Conservation (phyloP, 2,888 invertebrate genomes). For the Lochmaea crataegi region DNA sequence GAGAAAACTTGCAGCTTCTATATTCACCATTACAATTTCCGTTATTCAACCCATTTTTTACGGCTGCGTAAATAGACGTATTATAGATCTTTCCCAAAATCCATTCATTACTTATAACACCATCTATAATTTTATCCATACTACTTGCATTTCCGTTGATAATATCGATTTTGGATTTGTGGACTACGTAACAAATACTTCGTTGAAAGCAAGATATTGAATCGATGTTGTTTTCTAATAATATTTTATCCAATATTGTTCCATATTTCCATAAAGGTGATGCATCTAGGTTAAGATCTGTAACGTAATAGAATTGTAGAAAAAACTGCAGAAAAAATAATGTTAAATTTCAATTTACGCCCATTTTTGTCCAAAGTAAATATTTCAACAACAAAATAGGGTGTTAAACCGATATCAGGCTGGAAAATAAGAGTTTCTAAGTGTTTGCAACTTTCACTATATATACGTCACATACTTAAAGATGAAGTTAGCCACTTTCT, state of each 20-base stretch:
- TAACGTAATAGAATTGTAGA: no score
- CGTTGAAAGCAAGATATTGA: slow-evolving; percentile 73
- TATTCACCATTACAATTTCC: slow-evolving; percentile 47
- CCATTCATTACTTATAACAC: slow-evolving; percentile 65
- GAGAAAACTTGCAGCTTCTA: slow-evolving; percentile 46
- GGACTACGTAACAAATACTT: slow-evolving; percentile 68
- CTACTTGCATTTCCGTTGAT: slow-evolving; percentile 62
- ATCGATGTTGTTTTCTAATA: slow-evolving; percentile 71
- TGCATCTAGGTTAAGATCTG: slow-evolving; percentile 26
- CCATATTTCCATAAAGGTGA: slow-evolving; percentile 37
- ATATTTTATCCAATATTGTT: slow-evolving; percentile 65
- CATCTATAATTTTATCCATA: slow-evolving; percentile 67
- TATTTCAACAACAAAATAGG: background rate
- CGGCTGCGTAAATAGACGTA: slow-evolving; percentile 68
- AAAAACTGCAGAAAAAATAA: no score
- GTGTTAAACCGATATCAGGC: no score
- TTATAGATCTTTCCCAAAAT: slow-evolving; percentile 64
- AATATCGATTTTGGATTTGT: slow-evolving; percentile 63
- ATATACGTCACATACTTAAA: no score
- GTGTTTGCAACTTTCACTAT: no score
- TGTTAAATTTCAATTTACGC: no score
- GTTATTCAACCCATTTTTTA: slow-evolving; percentile 63
- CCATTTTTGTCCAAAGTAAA: background rate
- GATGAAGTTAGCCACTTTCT: no score
- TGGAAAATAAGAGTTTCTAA: no score